phyloP scores from a whole-genome alignment of 2,797 vertebrate genomes.

The Helarctos malayanus region DNA sequence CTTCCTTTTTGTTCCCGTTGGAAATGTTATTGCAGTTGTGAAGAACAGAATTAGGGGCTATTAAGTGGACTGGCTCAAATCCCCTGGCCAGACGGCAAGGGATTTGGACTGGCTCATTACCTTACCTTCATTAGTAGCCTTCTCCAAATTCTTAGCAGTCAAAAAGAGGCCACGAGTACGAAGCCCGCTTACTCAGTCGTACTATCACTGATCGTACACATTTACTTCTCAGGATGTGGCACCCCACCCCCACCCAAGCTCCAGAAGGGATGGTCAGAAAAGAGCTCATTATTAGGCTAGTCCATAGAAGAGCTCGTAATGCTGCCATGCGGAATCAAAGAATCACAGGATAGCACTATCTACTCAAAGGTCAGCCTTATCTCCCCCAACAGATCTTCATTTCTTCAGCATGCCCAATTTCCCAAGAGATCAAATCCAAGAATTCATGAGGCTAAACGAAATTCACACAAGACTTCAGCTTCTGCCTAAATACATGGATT shows the following conservation, averaged over 20 bases:
- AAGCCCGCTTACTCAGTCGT: conserved; percentile 16
- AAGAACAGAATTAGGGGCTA: conserved; percentile 82
- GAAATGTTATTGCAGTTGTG: conserved; percentile 83
- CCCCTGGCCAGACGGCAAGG: neutral
- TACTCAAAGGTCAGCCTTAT: conserved; percentile 73
- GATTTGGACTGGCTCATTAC: conserved; percentile 78
- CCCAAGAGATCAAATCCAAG: conserved; percentile 58
- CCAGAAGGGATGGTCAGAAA: conserved; percentile 63
- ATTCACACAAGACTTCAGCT: conserved; percentile 78
- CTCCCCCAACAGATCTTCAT: conserved; percentile 80
- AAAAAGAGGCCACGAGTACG: conserved; percentile 38
- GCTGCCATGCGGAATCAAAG: conserved; percentile 62
- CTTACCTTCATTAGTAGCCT: conserved; percentile 84
- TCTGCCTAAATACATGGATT: conserved; percentile 80
- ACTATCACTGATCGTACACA: neutral
- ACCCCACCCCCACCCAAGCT: neutral
- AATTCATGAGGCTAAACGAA: conserved; percentile 47
- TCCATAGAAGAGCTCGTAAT: conserved; percentile 71
- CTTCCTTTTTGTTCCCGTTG: conserved; percentile 82
- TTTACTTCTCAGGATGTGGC: conserved; percentile 53
- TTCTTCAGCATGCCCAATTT: conserved; percentile 61
- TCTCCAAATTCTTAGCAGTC: conserved; percentile 75
- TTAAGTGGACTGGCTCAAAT: conserved; percentile 82
- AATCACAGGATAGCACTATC: conserved; percentile 58
- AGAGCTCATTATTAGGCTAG: conserved; percentile 71